Conservation (phyloP, 2,113 vertebrate genomes). For the Tricholaema leucomelas region DNA sequence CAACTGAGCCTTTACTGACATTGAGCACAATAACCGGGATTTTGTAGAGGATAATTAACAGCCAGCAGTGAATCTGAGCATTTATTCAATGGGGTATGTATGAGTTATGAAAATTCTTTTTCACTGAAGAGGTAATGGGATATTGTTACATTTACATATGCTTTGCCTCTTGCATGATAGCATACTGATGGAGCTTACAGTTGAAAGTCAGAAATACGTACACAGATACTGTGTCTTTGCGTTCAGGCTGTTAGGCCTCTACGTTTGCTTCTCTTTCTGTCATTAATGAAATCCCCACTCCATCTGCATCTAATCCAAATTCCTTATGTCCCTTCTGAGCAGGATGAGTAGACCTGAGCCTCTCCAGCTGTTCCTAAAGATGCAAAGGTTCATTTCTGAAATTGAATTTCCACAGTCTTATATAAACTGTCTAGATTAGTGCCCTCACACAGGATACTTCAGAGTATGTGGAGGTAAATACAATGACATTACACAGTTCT, state of each 20-base stretch:
- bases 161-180: conserved; percentile 14
- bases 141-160: neutral
- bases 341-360: conserved; percentile 48
- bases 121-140: conserved; percentile 52
- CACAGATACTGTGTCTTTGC: conserved; percentile 9
- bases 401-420: conserved; percentile 24
- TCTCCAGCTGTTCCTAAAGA: conserved; percentile 53
- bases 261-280: conserved; percentile 43
- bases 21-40: conserved; percentile 64
- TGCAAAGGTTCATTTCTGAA: neutral
- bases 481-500: neutral
- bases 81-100: conserved; percentile 63
- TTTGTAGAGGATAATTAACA: conserved; percentile 69
- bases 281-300: conserved; percentile 57
- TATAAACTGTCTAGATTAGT: neutral
- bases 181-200: conserved; percentile 29
- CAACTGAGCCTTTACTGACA: conserved; percentile 49
- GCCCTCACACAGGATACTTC: neutral
- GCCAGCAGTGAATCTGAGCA: conserved; percentile 48
- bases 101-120: conserved; percentile 62
- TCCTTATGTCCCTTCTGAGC: conserved; percentile 36
- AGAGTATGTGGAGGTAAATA: neutral
- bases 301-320: conserved; percentile 68
- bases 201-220: conserved; percentile 39
- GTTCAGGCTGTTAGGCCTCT: conserved; percentile 39